phyloP scores from a whole-genome alignment of 2,797 vertebrate species.

The Sus cebifrons region DNA sequence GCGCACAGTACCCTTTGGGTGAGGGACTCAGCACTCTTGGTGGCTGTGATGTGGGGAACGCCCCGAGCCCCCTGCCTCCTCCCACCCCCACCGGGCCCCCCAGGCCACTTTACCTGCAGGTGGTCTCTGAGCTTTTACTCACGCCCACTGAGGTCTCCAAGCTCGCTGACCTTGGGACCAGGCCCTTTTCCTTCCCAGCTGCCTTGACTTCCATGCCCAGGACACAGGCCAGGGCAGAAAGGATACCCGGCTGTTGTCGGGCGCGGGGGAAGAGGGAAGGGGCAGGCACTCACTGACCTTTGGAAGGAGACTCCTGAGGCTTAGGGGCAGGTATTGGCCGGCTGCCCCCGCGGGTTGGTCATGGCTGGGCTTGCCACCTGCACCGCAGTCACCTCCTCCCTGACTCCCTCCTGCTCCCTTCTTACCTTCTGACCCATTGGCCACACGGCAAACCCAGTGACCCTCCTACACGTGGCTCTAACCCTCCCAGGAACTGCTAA shows the following conservation, averaged over 20 bases:
- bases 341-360: not conserved
- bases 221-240: not conserved
- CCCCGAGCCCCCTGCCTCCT: too few species aligned
- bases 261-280: too few species aligned
- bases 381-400: not conserved
- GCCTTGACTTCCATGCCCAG: not conserved
- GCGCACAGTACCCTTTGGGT: not conserved
- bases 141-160: not conserved
- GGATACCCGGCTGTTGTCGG: accelerated
- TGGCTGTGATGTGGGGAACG: too few species aligned
- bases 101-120: not conserved
- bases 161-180: not conserved
- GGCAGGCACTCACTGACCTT: not conserved
- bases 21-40: not conserved
- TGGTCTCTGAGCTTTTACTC: not conserved
- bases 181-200: not conserved
- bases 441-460: not conserved
- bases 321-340: not conserved
- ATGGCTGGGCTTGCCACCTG: not conserved
- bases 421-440: too few species aligned
- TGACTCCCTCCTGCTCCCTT: not conserved
- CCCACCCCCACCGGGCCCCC: too few species aligned
- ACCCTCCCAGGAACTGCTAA: not conserved
- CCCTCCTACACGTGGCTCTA: not conserved
- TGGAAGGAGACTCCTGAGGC: not conserved